Conservation (phyloP, 2,113 vertebrate species). For the Coturnix japonica region DNA sequence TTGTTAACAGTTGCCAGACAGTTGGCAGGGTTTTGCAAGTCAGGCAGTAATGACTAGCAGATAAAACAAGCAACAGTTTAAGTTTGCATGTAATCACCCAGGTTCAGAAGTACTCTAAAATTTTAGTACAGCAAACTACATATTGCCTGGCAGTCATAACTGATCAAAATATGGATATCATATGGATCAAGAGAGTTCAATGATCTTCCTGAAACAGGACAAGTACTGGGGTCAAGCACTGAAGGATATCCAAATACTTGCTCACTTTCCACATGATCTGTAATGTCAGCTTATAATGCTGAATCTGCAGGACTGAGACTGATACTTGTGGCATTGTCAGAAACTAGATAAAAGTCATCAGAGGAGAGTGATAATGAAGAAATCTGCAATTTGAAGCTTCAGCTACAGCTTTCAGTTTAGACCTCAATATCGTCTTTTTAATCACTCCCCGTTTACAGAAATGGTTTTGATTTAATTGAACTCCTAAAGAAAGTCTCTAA, state of each 20-base stretch:
- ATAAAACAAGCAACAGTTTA: conserved; percentile 4
- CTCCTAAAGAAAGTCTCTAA: conserved; percentile 62
- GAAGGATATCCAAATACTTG: background rate
- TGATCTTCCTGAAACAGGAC: background rate
- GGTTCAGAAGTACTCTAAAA: background rate
- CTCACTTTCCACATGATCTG: background rate
- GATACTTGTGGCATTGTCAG: conserved; percentile 58
- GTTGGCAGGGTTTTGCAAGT: conserved; percentile 26
- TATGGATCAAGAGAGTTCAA: background rate
- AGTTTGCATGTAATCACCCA: conserved; percentile 13
- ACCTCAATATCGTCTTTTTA: conserved; percentile 71
- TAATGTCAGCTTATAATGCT: background rate
- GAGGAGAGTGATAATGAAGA: conserved; percentile 11
- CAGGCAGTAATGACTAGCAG: conserved; percentile 1
- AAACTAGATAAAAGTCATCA: conserved; percentile 44
- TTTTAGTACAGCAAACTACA: background rate
- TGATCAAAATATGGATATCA: background rate
- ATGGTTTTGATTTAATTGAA: conserved; percentile 77
- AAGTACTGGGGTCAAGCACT: background rate
- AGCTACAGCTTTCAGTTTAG: conserved; percentile 55
- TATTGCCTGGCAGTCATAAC: background rate
- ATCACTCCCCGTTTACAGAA: conserved; percentile 72
- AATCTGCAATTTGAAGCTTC: conserved; percentile 46
- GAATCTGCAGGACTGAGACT: background rate
- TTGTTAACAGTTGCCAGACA: conserved; percentile 19